Evolutionary conservation across 2,797 vertebrate genomes (phyloP).

Genomic region (Corythornis leucogaster): DNA sequence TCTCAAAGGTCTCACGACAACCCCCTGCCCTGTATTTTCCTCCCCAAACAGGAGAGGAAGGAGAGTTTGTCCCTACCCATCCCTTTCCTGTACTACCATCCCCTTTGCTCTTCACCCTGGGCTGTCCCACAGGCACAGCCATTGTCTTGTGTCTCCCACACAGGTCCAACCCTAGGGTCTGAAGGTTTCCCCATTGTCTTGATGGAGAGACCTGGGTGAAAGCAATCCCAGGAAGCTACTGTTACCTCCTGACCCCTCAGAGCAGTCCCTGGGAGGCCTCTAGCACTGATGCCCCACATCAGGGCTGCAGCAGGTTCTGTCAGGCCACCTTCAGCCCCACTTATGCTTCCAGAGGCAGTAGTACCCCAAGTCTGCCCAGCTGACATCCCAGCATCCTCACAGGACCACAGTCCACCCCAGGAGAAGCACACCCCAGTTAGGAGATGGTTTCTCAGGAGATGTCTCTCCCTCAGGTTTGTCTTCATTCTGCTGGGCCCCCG

Average conservation of each 20-base stretch:
- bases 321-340: neutral
- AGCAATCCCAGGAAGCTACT: neutral
- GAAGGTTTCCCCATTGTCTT: neutral
- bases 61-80: neutral
- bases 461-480: slow-evolving; percentile 74
- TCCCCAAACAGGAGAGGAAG: neutral
- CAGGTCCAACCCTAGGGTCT: neutral
- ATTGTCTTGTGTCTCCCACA: neutral
- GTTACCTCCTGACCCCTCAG: fast-evolving
- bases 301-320: neutral
- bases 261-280: neutral
- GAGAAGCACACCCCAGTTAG: neutral
- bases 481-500: slow-evolving; percentile 81
- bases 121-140: neutral
- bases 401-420: fast-evolving
- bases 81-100: neutral
- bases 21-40: neutral
- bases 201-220: neutral
- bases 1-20: neutral
- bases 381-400: fast-evolving
- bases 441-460: neutral
- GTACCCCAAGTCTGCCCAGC: neutral
- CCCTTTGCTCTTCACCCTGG: fast-evolving
- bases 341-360: neutral
- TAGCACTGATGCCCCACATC: neutral